A percentile compares a stretch with the other conserved stretches of the same genome.
phyloP scores from a whole-genome alignment of 2,888 invertebrate species.

The Sinotaia quadrata region DNA sequence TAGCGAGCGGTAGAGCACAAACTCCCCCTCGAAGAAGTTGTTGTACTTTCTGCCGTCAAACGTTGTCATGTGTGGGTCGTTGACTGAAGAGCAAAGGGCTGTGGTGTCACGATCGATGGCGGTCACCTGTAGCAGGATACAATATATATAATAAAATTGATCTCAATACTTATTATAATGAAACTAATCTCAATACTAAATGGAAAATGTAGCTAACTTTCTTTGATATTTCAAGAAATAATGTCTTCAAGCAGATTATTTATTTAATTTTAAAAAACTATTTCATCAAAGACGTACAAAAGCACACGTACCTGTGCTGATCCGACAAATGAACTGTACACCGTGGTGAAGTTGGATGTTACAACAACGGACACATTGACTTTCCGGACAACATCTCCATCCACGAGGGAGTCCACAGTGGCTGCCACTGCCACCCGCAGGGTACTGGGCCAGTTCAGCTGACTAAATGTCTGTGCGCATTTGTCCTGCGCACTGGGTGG shows the following conservation, averaged over 20 bases:
- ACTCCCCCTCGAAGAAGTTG: slow-evolving; percentile 59
- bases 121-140: slow-evolving; percentile 40
- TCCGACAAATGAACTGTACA: slow-evolving; percentile 29
- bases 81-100: slow-evolving; percentile 51
- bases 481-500: neutral
- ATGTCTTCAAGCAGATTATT: no score
- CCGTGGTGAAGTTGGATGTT: slow-evolving; percentile 24
- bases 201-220: no score
- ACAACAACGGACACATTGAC: slow-evolving; percentile 34
- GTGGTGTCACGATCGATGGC: slow-evolving; percentile 47
- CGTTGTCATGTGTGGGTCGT: slow-evolving; percentile 58
- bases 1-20: slow-evolving; percentile 55
- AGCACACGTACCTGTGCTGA: slow-evolving; percentile 24
- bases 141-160: neutral
- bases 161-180: neutral
- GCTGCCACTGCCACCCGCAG: slow-evolving; percentile 41
- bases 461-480: slow-evolving; percentile 2
- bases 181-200: no score
- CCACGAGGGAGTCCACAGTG: slow-evolving; percentile 43
- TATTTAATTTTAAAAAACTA: no score
- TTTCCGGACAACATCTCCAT: slow-evolving; percentile 35
- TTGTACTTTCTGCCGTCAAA: slow-evolving; percentile 56
- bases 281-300: neutral
- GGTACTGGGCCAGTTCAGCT: slow-evolving; percentile 24
- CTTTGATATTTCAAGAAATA: no score